phyloP scores from a whole-genome alignment of 2,888 invertebrate genomes.

The Amphipoea lucens region DNA sequence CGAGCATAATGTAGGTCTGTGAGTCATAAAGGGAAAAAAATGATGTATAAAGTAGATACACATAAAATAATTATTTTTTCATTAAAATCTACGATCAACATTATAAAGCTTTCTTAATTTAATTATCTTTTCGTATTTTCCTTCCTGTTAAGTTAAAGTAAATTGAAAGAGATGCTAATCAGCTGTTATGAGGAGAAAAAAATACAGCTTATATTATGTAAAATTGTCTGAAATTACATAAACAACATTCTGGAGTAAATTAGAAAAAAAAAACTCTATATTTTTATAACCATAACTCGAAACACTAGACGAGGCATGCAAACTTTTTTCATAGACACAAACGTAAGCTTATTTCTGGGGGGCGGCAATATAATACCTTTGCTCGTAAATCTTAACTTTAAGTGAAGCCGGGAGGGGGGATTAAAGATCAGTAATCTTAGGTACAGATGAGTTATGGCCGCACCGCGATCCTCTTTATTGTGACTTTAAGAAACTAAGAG shows the following conservation, averaged over 20 bases:
- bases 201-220: not conserved
- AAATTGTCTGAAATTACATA: not conserved
- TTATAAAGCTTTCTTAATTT: not conserved
- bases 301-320: conserved; percentile 70
- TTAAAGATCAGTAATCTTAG: conserved; percentile 94
- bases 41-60: not conserved
- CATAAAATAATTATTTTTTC: not conserved
- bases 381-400: conserved; percentile 93
- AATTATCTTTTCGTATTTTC: not conserved
- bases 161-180: not conserved
- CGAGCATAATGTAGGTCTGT: not conserved
- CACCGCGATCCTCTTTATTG: conserved; percentile 89
- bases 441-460: conserved; percentile 92
- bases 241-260: not conserved
- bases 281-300: conserved; percentile 36
- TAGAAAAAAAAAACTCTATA: not conserved
- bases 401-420: conserved; percentile 92
- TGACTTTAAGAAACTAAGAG: conserved; percentile 90
- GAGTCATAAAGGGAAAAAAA: not conserved
- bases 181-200: not conserved
- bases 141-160: conserved; percentile 2
- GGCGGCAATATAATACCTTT: conserved; percentile 92
- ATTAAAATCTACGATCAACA: not conserved
- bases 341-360: conserved; percentile 83
- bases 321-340: conserved; percentile 87